Percentiles rank a stretch among this genome's conserved stretches.
Conservation (phyloP, 2,888 invertebrate genomes). For the Apamea sordens region DNA sequence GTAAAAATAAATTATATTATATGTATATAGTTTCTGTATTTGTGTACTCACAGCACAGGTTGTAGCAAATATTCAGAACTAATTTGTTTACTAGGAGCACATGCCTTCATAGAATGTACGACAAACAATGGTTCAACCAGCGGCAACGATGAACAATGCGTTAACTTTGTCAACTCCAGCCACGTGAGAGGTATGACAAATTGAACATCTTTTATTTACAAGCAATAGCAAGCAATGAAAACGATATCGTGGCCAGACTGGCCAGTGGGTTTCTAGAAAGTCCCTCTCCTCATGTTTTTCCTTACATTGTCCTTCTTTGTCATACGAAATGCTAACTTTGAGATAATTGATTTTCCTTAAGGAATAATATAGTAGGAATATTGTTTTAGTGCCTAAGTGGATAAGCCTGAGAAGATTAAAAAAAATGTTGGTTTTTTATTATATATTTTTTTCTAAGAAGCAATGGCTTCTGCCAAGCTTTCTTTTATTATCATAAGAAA, state of each 20-base stretch:
- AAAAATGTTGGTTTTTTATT: not conserved
- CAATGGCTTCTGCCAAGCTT: not conserved
- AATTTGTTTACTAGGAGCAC: conserved; percentile 14
- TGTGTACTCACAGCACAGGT: not conserved
- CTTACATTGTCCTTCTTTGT: not conserved
- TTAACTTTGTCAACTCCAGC: not conserved
- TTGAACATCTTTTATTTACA: conserved; percentile 14
- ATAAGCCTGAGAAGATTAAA: not conserved
- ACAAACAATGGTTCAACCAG: not conserved
- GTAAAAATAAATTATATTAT: too few species aligned
- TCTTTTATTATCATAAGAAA: not conserved
- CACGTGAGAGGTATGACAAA: conserved; percentile 18
- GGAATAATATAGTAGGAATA: too few species aligned
- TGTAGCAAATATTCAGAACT: not conserved
- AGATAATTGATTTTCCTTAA: not conserved
- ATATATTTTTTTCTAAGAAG: not conserved
- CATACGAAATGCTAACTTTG: not conserved
- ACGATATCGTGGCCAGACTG: not conserved
- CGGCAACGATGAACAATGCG: not conserved
- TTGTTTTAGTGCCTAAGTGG: not conserved
- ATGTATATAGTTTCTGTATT: not conserved
- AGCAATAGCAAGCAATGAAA: not conserved
- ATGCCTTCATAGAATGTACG: conserved; percentile 2
- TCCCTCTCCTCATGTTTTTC: conserved; percentile 26
- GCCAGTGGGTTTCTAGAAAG: conserved; percentile 21